Conservation (phyloP, 2,797 vertebrate species). For the Xyrichtys novacula region DNA sequence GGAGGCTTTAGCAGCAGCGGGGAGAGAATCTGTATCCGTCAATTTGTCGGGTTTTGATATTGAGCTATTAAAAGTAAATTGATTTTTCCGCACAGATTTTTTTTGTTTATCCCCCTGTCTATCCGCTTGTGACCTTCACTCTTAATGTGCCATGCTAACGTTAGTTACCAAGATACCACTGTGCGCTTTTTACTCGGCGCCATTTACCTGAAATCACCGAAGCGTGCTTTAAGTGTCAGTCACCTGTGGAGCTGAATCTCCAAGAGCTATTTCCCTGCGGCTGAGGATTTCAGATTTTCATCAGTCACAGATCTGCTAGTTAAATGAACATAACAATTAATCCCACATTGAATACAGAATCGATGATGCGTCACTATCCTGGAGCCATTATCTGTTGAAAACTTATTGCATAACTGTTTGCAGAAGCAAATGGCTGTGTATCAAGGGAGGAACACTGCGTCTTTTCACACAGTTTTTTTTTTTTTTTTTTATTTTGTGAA, state of each 20-base stretch:
- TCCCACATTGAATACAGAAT: slow-evolving; percentile 55
- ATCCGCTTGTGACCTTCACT: slow-evolving; percentile 25
- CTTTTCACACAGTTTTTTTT: slow-evolving; percentile 37
- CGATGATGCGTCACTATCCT: slow-evolving; percentile 47
- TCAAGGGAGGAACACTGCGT: slow-evolving; percentile 24
- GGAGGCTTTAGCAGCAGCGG: background rate
- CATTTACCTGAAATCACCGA: slow-evolving; percentile 39
- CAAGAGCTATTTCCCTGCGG: slow-evolving; percentile 28
- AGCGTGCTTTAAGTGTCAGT: slow-evolving; percentile 50
- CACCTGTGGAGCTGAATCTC: slow-evolving; percentile 61
- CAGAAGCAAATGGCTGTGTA: slow-evolving; percentile 14
- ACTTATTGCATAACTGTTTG: slow-evolving; percentile 60
- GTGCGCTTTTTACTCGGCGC: background rate
- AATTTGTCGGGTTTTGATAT: slow-evolving; percentile 24
- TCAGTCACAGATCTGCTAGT: slow-evolving; percentile 64
- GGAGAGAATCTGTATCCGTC: slow-evolving; percentile 21
- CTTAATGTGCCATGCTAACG: slow-evolving; percentile 8
- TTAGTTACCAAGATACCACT: slow-evolving; percentile 19
- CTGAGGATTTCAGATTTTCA: slow-evolving; percentile 47
- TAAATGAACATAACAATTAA: slow-evolving; percentile 62
- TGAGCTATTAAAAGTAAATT: slow-evolving; percentile 3
- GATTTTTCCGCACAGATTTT: slow-evolving; percentile 1
- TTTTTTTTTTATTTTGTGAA: slow-evolving; percentile 33
- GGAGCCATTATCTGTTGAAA: slow-evolving; percentile 59
- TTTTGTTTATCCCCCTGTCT: slow-evolving; percentile 12